Conservation (phyloP, 2,113 vertebrate genomes). For the Progne subis region DNA sequence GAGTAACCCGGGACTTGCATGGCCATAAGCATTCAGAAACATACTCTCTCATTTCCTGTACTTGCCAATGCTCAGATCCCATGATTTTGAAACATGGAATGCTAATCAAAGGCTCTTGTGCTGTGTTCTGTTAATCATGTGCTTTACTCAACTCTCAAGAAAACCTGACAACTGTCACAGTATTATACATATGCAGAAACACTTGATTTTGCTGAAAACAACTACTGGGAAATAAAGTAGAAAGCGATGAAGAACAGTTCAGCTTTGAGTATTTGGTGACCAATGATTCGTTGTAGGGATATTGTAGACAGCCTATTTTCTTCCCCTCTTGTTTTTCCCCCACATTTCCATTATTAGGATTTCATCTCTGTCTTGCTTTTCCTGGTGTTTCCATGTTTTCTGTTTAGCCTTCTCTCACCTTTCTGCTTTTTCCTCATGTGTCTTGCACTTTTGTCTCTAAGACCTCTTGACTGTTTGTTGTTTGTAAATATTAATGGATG, state of each 20-base stretch:
- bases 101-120: not conserved
- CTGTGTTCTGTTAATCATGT: not conserved
- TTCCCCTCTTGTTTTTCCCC: not conserved
- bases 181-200: not conserved
- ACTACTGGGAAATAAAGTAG: not conserved
- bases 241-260: not conserved
- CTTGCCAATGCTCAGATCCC: not conserved
- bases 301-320: not conserved
- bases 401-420: not conserved
- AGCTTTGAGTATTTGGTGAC: not conserved
- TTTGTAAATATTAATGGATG: not conserved
- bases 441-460: not conserved
- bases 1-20: not conserved
- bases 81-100: not conserved
- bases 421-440: not conserved
- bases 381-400: not conserved
- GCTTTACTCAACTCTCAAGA: not conserved
- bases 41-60: rapidly evolving
- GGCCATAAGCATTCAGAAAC: not conserved
- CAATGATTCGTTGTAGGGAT: not conserved
- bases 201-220: not conserved
- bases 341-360: not conserved
- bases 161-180: not conserved
- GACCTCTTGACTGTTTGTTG: not conserved
- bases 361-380: not conserved